Evolutionary conservation across 2,113 vertebrate genomes (phyloP), one percentile per base, ranked within the genome.

Genomic region (Bujurquina vittata): DNA sequence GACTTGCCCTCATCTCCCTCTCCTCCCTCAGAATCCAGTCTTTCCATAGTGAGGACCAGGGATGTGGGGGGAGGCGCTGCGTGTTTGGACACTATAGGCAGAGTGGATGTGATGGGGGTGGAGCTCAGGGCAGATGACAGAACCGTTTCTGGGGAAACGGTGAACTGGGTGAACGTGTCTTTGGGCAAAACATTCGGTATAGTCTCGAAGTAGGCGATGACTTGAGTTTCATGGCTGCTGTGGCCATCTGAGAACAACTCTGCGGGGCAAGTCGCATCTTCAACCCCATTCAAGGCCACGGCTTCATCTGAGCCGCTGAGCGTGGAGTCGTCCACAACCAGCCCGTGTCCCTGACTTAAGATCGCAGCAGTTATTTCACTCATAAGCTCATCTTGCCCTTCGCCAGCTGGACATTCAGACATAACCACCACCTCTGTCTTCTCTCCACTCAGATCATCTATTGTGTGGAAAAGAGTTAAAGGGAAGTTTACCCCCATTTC

Each of bases 21-120:
- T 1, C 14, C 87, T 54, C 67, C 86, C 0, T 88, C 80, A 0
- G 55, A 31, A 54, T 93, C 93, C 65, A 91, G 76, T 2, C 33
- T 49, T 12, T 92, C 88, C 88, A 91, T 69, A 0, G 84, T 80
- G 59, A 93, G 88, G n/a, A 79, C 77, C 31, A 83, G 72, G 0
- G 84, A 86, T 2, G 72, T 4, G 1, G 86, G 46, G 1, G 88
- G 10, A 0, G 90, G 54, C 0, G 84, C 8, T 2, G 57, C 29
- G 2, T 95, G 92, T 62, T 95, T 95, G 20, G 95, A 95, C 11
- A 96, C 91, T 0, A 96, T 95, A 1, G 96, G 96, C 22, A 96
- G 75, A 0, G 95, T 96, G 6, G 96, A 96, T 0, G 94, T 77
- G 14, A 97, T 94, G 85, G 96, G 96, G 3, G 90, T 81, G 20